Percentiles rank a stretch among this genome's conserved stretches.
Conservation (phyloP, 2,888 invertebrate genomes). For the Timema podura region DNA sequence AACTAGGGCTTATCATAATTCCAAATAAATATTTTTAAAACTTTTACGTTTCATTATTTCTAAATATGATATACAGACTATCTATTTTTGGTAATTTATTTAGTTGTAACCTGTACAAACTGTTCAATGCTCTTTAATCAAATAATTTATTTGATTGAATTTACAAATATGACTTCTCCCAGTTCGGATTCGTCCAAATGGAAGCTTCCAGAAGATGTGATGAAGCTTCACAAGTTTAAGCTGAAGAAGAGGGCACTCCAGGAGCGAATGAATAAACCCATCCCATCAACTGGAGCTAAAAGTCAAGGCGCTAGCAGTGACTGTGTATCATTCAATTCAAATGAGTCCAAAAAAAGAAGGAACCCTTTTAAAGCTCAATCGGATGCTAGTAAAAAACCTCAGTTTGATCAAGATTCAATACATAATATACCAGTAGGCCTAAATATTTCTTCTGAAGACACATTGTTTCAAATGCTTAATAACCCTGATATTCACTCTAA, state of each 20-base stretch:
- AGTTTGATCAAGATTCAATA: background rate
- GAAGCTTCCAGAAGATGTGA: conserved; percentile 56
- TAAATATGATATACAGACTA: too few relatives aligned
- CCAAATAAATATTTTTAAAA: too few relatives aligned
- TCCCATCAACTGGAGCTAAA: conserved; percentile 37
- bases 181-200: conserved; percentile 38
- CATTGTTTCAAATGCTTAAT: background rate
- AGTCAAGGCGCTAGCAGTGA: conserved; percentile 17
- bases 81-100: too few relatives aligned
- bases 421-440: background rate
- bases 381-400: background rate
- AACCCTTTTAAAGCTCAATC: conserved; percentile 60
- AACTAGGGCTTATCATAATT: too few relatives aligned
- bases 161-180: too few relatives aligned
- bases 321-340: background rate
- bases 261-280: conserved; percentile 54
- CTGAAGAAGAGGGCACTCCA: conserved; percentile 73
- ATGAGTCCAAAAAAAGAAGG: conserved; percentile 60
- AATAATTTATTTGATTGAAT: too few relatives aligned
- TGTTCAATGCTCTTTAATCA: too few relatives aligned
- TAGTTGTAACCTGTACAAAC: too few relatives aligned
- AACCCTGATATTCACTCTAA: background rate
- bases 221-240: conserved; percentile 69
- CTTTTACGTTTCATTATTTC: too few relatives aligned
- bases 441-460: background rate